Conservation (phyloP, 35 echinoderm and acorn worm genomes). For the Apostichopus parvimensis region DNA sequence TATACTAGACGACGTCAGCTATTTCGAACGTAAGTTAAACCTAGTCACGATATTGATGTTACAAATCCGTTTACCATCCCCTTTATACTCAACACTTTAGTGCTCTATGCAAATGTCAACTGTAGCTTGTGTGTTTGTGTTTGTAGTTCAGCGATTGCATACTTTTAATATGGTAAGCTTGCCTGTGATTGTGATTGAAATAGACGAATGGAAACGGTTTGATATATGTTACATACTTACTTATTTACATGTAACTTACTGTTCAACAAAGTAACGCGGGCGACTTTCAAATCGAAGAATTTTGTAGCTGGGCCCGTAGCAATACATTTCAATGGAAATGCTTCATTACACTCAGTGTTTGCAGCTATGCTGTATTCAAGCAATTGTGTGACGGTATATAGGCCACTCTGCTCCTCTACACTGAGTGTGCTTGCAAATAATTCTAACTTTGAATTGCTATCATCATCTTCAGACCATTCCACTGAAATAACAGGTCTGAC, state of each 20-base stretch:
- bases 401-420: not conserved
- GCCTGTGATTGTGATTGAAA: no score
- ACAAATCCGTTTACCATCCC: no score
- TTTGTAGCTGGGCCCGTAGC: not conserved
- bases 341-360: not conserved
- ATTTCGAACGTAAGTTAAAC: no score
- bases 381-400: not conserved
- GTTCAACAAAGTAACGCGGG: not conserved
- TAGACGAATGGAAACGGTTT: no score
- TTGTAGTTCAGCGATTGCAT: no score
- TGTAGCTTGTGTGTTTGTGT: no score
- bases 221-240: no score
- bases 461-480: not conserved
- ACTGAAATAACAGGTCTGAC: not conserved
- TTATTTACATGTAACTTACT: not conserved
- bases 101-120: no score
- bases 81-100: no score
- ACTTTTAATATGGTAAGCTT: no score
- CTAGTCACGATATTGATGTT: no score
- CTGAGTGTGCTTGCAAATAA: not conserved
- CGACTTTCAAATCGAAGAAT: not conserved
- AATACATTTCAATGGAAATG: not conserved
- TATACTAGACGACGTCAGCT: no score
- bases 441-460: not conserved
- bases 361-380: not conserved